phyloP scores from a whole-genome alignment of 2,113 vertebrate genomes.

The Microtus richardsoni region DNA sequence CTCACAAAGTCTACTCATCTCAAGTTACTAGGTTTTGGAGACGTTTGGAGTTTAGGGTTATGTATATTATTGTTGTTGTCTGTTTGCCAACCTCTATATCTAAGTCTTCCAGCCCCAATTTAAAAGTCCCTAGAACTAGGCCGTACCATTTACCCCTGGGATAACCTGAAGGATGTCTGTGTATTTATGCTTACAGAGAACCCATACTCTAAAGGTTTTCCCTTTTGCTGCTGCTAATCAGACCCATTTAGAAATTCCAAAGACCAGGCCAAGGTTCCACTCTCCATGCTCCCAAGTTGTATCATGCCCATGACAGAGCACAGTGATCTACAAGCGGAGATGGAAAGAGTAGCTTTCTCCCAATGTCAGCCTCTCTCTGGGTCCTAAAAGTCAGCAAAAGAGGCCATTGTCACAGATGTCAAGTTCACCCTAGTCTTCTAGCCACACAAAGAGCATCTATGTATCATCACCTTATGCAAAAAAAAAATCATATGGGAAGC shows the following conservation, averaged over 20 bases:
- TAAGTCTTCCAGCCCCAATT: background rate
- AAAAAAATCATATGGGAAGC: background rate
- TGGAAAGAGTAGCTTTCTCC: background rate
- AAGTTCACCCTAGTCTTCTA: background rate
- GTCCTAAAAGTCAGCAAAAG: background rate
- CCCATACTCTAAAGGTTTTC: background rate
- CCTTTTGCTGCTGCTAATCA: background rate
- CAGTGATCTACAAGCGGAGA: background rate
- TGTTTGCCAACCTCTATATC: background rate
- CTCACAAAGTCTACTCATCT: slow-evolving; percentile 12
- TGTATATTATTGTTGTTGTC: background rate
- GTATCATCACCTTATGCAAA: background rate
- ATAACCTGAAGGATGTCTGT: background rate
- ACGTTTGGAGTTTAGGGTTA: background rate
- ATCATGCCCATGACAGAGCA: background rate
- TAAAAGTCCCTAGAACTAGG: background rate
- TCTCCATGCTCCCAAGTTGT: background rate
- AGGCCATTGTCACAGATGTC: background rate
- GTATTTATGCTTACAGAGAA: background rate
- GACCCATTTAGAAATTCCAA: background rate
- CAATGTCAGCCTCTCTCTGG: background rate
- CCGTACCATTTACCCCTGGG: background rate
- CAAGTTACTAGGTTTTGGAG: background rate
- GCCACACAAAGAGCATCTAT: background rate
- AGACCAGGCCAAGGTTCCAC: background rate